Evolutionary conservation across 2,888 invertebrate genomes (phyloP), one percentile per base, ranked within the genome.

Genomic region (Limnephilus auricula): DNA sequence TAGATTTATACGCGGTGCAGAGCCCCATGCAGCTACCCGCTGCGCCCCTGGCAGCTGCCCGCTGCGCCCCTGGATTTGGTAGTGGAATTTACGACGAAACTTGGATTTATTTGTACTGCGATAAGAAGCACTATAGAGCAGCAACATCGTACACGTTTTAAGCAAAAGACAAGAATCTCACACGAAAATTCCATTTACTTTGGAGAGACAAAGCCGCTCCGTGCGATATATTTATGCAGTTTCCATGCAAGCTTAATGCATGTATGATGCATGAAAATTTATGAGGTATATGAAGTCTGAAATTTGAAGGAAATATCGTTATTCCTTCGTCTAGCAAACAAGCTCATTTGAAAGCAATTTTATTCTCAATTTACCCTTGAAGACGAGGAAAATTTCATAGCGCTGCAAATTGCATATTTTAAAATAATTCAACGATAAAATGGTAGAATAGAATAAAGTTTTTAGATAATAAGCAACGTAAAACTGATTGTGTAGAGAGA

Each of bases 131-230:
- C 25, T 65, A 65, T 25, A 65, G 65, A 65, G n/a, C 25, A 83
- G 83, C 83, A 34, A 37, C 83, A 25, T 25, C 25, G 37, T 37
- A 32, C 34, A 83, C 25, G 83, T 83, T 37, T 83, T 32, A 37
- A 18, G 37, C n/a, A 83, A 83, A 83, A 83, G 32, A 83, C 37
- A 32, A 37, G n/a, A 83, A 83, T 83, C 83, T 83, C 34, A 83
- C 65, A 65, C 25, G 65, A 65, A 65, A 65, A 65, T 65, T 65
- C 65, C 65, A 65, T 65, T 65, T 65, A 65, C 65, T 65, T 65
- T 65, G n/a, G 65, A n/a, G 25, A 65, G 65, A 65, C 65, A 65
- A 65, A 65, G 65, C 65, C 65, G 65, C 65, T 65, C 25, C 2
- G 65, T n/a, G 65, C 65, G 65, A 65, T 25, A 65, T 65, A 65